A percentile compares a stretch with the other conserved stretches of the same genome.
phyloP scores from a whole-genome alignment of 30 jellyfish, hydroid and myxozoan genomes.

The Chironex yamaguchii region DNA sequence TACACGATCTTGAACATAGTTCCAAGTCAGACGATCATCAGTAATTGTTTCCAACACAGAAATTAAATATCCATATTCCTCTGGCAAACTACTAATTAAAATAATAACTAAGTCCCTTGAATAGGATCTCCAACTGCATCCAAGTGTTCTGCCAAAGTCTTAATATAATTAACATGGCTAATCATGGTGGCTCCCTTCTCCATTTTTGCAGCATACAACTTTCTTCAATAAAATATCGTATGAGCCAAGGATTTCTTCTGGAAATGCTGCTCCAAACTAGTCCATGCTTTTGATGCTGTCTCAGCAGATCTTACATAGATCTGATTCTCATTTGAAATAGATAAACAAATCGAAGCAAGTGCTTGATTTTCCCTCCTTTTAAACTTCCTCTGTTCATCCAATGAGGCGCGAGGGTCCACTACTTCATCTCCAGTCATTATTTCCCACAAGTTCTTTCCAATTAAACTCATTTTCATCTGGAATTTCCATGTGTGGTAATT shows the following conservation, averaged over 20 bases:
- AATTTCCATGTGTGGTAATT: conserved; percentile 54
- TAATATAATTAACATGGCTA: conserved; percentile 29
- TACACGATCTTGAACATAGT: conserved; percentile 52
- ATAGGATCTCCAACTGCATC: conserved; percentile 60
- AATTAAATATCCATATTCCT: too few species aligned
- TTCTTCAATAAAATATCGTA: conserved; percentile 26
- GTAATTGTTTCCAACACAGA: too few species aligned
- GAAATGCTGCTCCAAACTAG: conserved; percentile 32
- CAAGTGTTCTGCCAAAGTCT: conserved; percentile 46
- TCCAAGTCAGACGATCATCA: too few species aligned
- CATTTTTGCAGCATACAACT: conserved; percentile 47
- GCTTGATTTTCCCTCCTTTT: conserved; percentile 37
- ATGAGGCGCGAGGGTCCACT: conserved; percentile 10
- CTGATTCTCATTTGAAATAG: conserved; percentile 28
- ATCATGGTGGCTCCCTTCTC: conserved; percentile 38
- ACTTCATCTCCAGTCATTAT: conserved; percentile 52
- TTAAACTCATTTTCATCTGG: conserved; percentile 34
- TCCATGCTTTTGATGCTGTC: conserved; percentile 64
- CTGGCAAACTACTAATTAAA: conserved; percentile 62
- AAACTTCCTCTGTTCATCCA: conserved; percentile 11
- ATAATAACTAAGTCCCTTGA: conserved; percentile 25
- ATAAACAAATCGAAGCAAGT: conserved; percentile 62
- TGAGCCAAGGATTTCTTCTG: conserved; percentile 33
- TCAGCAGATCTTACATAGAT: conserved; percentile 50
- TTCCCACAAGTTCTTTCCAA: conserved; percentile 61